phyloP scores from a whole-genome alignment of 1,140 invertebrate species.

The Drosophila watanabei region DNA sequence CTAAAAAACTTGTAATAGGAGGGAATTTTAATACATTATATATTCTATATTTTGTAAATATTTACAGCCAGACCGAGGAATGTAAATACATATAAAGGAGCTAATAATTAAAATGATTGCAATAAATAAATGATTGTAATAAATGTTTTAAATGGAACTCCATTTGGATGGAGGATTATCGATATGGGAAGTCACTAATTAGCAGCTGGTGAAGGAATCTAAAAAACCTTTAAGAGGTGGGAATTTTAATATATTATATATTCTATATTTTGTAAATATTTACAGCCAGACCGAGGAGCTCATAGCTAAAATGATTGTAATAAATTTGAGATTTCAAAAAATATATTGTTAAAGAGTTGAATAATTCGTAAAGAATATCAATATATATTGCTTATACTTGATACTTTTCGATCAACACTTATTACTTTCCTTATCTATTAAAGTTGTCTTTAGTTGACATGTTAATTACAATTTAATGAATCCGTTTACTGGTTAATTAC shows the following conservation, averaged over 20 bases:
- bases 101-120: too few relatives aligned
- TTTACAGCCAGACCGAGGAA: too few relatives aligned
- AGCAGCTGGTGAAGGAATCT: not conserved
- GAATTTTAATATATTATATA: not conserved
- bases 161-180: conserved; percentile 1
- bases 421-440: not conserved
- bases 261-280: not conserved
- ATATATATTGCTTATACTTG: too few relatives aligned
- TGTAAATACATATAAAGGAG: too few relatives aligned
- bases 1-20: not conserved
- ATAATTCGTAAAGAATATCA: too few relatives aligned
- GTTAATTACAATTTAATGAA: not conserved
- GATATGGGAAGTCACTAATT: conserved; percentile 27
- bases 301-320: too few relatives aligned
- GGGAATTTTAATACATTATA: not conserved
- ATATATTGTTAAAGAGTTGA: too few relatives aligned
- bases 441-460: too few relatives aligned
- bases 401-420: not conserved
- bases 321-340: too few relatives aligned
- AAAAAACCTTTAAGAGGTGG: not conserved
- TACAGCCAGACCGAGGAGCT: too few relatives aligned
- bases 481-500: not conserved
- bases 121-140: too few relatives aligned
- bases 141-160: too few relatives aligned
- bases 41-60: not conserved